Evolutionary conservation across 1,140 invertebrate species (phyloP), one percentile per base, ranked within the genome.

Genomic region (Brachionus plicatilis): DNA sequence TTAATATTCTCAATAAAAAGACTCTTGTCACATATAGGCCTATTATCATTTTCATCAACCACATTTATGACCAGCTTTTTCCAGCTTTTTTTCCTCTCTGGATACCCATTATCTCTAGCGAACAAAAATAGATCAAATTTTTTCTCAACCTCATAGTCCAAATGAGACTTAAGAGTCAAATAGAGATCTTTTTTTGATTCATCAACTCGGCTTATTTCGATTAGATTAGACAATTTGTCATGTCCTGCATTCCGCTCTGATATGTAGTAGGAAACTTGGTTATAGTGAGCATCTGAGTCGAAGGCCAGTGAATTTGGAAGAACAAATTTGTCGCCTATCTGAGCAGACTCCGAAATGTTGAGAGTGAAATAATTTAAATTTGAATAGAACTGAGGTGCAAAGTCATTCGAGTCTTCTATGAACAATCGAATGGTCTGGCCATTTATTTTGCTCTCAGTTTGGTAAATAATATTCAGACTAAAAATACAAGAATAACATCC

Each of bases 401-500:
- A 47, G 24, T 82, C 79, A 27, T 82, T 82, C 7, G 20, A 82
- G 43, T 82, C 79, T 0, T 82, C 79, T 2, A 82, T 82, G 45
- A 82, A 82, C 27, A 82, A 27, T 2, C 79, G 79, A n/a, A 82
- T 47, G 9, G 65, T 82, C 14, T 82, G 29, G 24, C 29, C 79
- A 47, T 82, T 82, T 82, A 82, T 82, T 68, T 47, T 60, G 60
- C 5, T n/a, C 53, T 65, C 33, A 12, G 53, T 68, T 65, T n/a
- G 9, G 20, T 82, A 82, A 68, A 82, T 82, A 27, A 82, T 82
- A 14, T 82, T 82, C 20, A 82, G 27, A 60, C 79, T 82, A 29
- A 82, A 82, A 24, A 82, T 82, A 3, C 79, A 82, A 14, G 53
- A 65, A 20, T 41, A 12, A 29, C 79, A 82, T 12, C 29, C 20